phyloP scores from a whole-genome alignment of 2,888 invertebrate species.

The Diarsia rubi region DNA sequence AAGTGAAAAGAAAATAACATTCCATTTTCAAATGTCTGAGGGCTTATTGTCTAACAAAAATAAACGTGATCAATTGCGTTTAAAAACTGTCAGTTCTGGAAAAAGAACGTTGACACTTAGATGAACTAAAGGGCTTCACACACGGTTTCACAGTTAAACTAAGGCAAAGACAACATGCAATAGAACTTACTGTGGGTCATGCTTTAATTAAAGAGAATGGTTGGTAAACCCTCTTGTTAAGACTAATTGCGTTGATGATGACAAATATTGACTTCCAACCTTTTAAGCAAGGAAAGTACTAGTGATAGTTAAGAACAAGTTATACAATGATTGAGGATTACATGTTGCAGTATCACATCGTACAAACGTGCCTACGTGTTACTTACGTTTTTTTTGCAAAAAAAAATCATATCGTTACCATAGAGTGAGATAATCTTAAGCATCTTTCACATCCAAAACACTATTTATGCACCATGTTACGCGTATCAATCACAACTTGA shows the following conservation, averaged over 20 bases:
- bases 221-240: constrained; percentile 48
- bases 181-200: constrained; percentile 41
- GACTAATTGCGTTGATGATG: constrained; percentile 61
- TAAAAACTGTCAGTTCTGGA: neutral
- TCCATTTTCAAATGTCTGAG: constrained; percentile 5
- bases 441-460: neutral
- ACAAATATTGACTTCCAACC: constrained; percentile 54
- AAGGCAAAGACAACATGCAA: constrained; percentile 40
- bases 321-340: neutral
- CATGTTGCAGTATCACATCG: neutral
- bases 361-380: neutral
- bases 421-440: neutral
- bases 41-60: neutral
- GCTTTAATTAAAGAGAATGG: constrained; percentile 51
- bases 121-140: neutral
- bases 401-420: no score
- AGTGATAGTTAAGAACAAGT: neutral
- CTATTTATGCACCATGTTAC: neutral
- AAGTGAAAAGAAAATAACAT: neutral
- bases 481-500: neutral
- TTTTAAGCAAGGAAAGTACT: constrained; percentile 27
- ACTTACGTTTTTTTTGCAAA: no score
- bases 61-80: neutral
- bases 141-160: neutral
- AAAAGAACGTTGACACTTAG: neutral